Evolutionary conservation across 2,888 invertebrate genomes (phyloP).

Genomic region (Clostera curtula): DNA sequence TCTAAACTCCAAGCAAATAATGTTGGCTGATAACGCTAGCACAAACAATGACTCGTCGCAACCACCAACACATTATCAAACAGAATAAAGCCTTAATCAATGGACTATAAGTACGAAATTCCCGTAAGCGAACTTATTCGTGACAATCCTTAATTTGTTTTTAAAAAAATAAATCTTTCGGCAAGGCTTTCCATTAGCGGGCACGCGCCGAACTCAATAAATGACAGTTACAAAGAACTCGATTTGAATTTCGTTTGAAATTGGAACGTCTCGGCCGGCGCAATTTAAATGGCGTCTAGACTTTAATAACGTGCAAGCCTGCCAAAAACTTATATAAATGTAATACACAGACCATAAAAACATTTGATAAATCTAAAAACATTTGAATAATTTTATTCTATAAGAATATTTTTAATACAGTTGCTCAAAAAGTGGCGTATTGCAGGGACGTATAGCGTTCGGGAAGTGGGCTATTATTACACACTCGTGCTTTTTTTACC

Average conservation of each 20-base stretch:
- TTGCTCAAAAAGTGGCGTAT: too few relatives aligned
- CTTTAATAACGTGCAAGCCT: too few relatives aligned
- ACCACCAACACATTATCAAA: slow-evolving; percentile 10
- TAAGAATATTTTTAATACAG: too few relatives aligned
- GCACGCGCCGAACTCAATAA: slow-evolving; percentile 67
- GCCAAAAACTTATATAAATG: too few relatives aligned
- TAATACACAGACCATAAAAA: too few relatives aligned
- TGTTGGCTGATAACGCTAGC: slow-evolving; percentile 55
- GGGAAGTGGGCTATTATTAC: too few relatives aligned
- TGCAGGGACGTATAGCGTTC: too few relatives aligned
- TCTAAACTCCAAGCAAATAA: slow-evolving; percentile 58
- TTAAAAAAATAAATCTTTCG: slow-evolving; percentile 46
- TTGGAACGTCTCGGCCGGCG: slow-evolving; percentile 51
- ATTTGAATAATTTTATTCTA: too few relatives aligned
- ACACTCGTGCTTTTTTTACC: too few relatives aligned
- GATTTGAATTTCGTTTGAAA: slow-evolving; percentile 61
- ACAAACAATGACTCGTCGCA: slow-evolving; percentile 30
- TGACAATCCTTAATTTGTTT: slow-evolving; percentile 47
- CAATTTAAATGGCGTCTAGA: slow-evolving; percentile 68
- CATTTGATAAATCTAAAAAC: too few relatives aligned
- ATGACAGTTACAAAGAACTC: slow-evolving; percentile 65
- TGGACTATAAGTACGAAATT: slow-evolving; percentile 14
- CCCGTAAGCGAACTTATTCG: slow-evolving; percentile 21
- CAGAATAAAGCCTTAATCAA: slow-evolving; percentile 22
- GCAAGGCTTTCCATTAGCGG: slow-evolving; percentile 66